Evolutionary conservation across 1,140 invertebrate species (phyloP).

Genomic region (Drosophila bocki): DNA sequence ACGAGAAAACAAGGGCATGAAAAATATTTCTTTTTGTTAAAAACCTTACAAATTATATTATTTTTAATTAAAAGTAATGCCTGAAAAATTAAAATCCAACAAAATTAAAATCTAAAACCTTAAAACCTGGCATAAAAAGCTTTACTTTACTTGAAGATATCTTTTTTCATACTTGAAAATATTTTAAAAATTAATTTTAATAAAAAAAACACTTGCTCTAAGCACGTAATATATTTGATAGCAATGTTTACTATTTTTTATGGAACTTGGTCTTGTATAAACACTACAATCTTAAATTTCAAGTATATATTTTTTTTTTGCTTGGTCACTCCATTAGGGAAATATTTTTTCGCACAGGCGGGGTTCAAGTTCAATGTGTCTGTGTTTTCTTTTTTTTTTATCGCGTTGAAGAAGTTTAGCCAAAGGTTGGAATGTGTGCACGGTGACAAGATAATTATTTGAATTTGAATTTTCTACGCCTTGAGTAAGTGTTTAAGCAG

Average conservation of each 20-base stretch:
- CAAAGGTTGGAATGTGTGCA: constrained; percentile 2
- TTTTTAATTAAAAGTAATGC: no score
- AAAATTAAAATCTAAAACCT: no score
- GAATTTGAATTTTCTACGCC: neutral
- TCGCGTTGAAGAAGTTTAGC: constrained; percentile 1
- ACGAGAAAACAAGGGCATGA: no score
- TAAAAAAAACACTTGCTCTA: neutral
- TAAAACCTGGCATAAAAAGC: no score
- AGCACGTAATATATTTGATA: neutral
- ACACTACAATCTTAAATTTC: constrained; percentile 13
- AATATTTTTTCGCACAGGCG: constrained; percentile 10
- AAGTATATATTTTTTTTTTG: constrained; percentile 4
- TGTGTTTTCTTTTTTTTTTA: neutral
- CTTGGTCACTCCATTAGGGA: constrained; percentile 8
- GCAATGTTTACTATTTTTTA: constrained; percentile 10
- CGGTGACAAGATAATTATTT: constrained; percentile 12
- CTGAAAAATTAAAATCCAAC: no score
- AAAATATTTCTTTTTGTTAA: no score
- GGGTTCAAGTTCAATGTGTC: constrained; percentile 30
- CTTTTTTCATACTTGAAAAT: no score
- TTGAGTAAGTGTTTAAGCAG: neutral
- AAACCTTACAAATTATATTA: no score
- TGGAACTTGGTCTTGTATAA: constrained; percentile 1
- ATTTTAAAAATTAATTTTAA: neutral
- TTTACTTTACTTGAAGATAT: no score